Evolutionary conservation across 2,113 vertebrate species (phyloP).

Genomic region (Toxotes chatareus): DNA sequence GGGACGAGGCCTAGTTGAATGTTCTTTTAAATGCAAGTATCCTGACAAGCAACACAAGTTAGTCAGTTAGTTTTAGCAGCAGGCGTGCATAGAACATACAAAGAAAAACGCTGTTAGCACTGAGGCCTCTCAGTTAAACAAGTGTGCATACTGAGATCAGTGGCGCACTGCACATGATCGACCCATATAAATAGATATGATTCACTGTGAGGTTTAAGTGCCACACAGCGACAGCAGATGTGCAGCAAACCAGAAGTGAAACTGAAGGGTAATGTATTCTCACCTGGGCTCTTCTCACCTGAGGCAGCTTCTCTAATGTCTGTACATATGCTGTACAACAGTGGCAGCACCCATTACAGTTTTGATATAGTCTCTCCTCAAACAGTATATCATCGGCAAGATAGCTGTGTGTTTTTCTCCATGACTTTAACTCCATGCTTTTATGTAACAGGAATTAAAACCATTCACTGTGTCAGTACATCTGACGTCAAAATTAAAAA

Average conservation of each 20-base stretch:
- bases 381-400: background rate
- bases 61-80: constrained; percentile 1
- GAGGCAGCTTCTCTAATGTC: background rate
- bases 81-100: constrained; percentile 2
- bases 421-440: background rate
- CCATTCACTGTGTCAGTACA: background rate
- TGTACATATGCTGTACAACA: background rate
- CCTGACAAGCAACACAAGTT: constrained; percentile 10
- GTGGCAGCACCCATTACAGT: background rate
- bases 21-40: constrained; percentile 23
- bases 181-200: constrained; percentile 43
- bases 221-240: constrained; percentile 4
- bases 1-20: background rate
- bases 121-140: constrained; percentile 17
- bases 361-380: background rate
- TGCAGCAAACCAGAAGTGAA: constrained; percentile 21
- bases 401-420: background rate
- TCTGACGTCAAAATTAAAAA: background rate
- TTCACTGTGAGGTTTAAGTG: constrained; percentile 33
- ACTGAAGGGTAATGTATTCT: background rate
- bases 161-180: constrained; percentile 33
- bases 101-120: background rate
- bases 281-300: constrained; percentile 26
- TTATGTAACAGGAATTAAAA: background rate
- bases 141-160: constrained; percentile 27